phyloP scores from a whole-genome alignment of 2,797 vertebrate genomes.

The Emys orbicularis region DNA sequence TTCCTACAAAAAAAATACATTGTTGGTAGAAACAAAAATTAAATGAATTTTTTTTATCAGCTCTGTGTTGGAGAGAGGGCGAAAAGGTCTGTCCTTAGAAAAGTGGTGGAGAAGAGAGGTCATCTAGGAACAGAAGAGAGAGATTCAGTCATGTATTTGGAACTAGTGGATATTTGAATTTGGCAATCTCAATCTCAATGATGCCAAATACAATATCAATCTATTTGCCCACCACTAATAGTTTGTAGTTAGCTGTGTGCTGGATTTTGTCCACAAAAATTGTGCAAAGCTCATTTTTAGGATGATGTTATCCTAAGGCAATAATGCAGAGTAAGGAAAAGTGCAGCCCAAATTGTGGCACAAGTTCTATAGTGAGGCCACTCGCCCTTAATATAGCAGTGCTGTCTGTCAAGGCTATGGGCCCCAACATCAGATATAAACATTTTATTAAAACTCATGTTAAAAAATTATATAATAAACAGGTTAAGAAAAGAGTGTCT shows the following conservation, averaged over 20 bases:
- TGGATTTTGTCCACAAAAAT: conserved; percentile 30
- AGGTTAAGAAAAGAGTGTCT: too few relatives aligned
- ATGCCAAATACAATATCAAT: conserved; percentile 33
- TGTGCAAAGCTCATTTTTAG: not conserved
- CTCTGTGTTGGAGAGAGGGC: not conserved
- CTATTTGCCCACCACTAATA: conserved; percentile 26
- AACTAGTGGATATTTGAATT: conserved; percentile 14
- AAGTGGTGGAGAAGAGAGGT: not conserved
- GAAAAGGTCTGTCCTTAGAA: not conserved
- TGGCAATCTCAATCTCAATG: conserved; percentile 26
- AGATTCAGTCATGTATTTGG: conserved; percentile 6
- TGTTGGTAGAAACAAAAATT: not conserved
- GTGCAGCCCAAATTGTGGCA: not conserved
- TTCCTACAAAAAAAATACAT: not conserved
- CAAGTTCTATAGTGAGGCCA: too few relatives aligned
- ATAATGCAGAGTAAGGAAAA: not conserved
- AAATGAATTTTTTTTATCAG: not conserved
- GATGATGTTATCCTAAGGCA: not conserved
- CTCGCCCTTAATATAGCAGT: not conserved
- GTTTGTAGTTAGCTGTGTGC: conserved; percentile 45
- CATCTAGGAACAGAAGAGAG: conserved; percentile 4
- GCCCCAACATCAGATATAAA: not conserved
- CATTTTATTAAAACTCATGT: too few relatives aligned
- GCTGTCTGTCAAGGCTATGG: not conserved
- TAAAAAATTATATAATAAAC: too few relatives aligned